Conservation (phyloP, 2,888 invertebrate genomes). For the Sesia bembeciformis region DNA sequence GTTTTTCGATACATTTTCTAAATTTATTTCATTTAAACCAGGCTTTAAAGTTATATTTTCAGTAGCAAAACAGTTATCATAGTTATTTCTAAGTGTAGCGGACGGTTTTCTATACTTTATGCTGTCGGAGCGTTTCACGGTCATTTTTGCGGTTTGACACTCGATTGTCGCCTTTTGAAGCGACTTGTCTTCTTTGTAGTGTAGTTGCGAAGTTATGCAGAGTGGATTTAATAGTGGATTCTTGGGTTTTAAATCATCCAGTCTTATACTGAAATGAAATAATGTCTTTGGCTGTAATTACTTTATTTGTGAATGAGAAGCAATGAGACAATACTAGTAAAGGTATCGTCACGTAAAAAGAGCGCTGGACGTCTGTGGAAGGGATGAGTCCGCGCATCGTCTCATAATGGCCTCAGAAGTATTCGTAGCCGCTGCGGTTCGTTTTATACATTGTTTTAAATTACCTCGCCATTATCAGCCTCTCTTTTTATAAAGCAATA, state of each 20-base stretch:
- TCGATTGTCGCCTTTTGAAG: slow-evolving; percentile 84
- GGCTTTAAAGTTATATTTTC: slow-evolving; percentile 74
- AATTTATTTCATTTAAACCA: slow-evolving; percentile 77
- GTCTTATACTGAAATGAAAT: slow-evolving; percentile 58
- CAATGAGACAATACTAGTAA: too few species aligned
- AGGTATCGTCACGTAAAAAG: too few species aligned
- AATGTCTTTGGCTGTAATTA: too few species aligned
- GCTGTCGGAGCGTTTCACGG: slow-evolving; percentile 82
- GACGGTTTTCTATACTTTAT: slow-evolving; percentile 80
- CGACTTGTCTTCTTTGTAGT: slow-evolving; percentile 88
- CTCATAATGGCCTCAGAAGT: too few species aligned
- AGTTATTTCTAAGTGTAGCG: slow-evolving; percentile 78
- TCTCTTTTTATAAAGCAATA: too few species aligned
- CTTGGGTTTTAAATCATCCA: slow-evolving; percentile 76
- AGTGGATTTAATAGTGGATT: slow-evolving; percentile 76
- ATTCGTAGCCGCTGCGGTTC: too few species aligned
- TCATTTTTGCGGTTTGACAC: slow-evolving; percentile 77
- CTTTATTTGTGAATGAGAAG: too few species aligned
- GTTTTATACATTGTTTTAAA: too few species aligned
- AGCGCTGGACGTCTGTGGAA: too few species aligned
- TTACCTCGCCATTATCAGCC: too few species aligned
- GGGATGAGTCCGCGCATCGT: too few species aligned
- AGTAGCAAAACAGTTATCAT: slow-evolving; percentile 71
- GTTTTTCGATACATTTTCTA: slow-evolving; percentile 76
- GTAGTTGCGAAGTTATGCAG: slow-evolving; percentile 80